These are phyloP conservation scores for Lepeophtheirus nordmannii DNA, from an alignment of 2,888 invertebrate genomes.

Conservation along the genomic window DNA sequence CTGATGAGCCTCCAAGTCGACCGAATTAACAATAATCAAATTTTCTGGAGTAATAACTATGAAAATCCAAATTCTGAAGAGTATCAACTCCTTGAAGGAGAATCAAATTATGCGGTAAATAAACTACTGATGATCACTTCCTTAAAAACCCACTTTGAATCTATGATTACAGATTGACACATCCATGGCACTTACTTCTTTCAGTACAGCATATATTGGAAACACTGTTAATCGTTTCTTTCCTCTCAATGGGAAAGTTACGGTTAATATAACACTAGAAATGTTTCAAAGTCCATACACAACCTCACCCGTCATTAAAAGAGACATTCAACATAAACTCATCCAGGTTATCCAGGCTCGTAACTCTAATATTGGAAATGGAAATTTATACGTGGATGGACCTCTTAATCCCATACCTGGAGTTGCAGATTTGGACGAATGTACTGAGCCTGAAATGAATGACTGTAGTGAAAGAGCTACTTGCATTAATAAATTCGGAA, in stretches of 20 bases:
- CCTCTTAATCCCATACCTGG: slow-evolving; percentile 62
- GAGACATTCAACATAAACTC: slow-evolving; percentile 65
- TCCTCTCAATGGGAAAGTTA: slow-evolving; percentile 52
- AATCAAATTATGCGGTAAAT: slow-evolving; percentile 69
- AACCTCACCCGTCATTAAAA: slow-evolving; percentile 48
- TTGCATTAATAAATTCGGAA: slow-evolving; percentile 70
- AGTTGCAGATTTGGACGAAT: slow-evolving; percentile 63
- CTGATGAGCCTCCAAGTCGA: slow-evolving; percentile 65
- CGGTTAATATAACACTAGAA: slow-evolving; percentile 66
- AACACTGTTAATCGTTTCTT: slow-evolving; percentile 63
- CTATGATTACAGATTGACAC: slow-evolving; percentile 54
- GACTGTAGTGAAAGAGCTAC: slow-evolving; percentile 63
- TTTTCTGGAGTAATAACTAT: slow-evolving; percentile 59
- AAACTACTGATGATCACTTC: too few species aligned
- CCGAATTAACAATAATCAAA: slow-evolving; percentile 57
- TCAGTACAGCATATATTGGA: slow-evolving; percentile 69
- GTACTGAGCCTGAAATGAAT: slow-evolving; percentile 59
- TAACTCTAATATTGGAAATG: slow-evolving; percentile 73
- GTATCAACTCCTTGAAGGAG: slow-evolving; percentile 64
- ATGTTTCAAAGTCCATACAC: slow-evolving; percentile 61
- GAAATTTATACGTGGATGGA: slow-evolving; percentile 65
- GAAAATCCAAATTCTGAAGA: slow-evolving; percentile 59
- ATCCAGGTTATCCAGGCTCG: slow-evolving; percentile 58
- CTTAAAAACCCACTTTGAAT: neutral
- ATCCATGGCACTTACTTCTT: slow-evolving; percentile 79